Evolutionary conservation across 2,797 vertebrate species (phyloP).

Genomic region (Clarias fuscus): DNA sequence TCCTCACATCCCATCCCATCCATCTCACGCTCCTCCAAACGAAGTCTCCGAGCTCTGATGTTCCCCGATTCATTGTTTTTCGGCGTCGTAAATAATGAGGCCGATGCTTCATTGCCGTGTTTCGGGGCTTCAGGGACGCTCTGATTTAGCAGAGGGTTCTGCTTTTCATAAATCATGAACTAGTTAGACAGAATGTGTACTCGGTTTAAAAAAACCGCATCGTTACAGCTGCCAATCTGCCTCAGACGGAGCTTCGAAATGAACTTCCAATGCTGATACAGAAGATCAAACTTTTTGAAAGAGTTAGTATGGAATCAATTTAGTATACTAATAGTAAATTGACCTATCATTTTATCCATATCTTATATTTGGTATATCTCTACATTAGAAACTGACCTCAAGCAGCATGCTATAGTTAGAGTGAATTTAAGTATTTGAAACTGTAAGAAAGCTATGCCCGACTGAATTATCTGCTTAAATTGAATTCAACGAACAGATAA

Average conservation of each 20-base stretch:
- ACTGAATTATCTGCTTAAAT: not conserved
- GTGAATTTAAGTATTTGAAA: not conserved
- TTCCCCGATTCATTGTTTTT: constrained; percentile 10
- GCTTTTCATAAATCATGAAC: constrained; percentile 51
- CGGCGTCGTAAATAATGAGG: constrained; percentile 24
- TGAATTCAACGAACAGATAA: not conserved
- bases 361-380: not conserved
- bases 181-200: constrained; percentile 41
- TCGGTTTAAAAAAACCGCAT: constrained; percentile 53
- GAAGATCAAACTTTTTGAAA: not conserved
- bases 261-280: not conserved
- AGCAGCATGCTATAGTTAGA: not conserved
- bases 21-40: constrained; percentile 45
- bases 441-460: not conserved
- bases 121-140: constrained; percentile 44
- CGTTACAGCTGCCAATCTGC: not conserved
- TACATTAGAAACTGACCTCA: not conserved
- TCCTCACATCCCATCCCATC: constrained; percentile 13
- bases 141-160: constrained; percentile 54
- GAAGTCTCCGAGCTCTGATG: constrained; percentile 25
- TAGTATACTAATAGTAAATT: not conserved
- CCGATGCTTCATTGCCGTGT: constrained; percentile 7
- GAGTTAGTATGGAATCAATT: not conserved
- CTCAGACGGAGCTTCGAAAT: not conserved
- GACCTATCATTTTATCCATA: not conserved